Evolutionary conservation across 2,888 invertebrate genomes (phyloP).

Genomic region (Capitulum mitella): DNA sequence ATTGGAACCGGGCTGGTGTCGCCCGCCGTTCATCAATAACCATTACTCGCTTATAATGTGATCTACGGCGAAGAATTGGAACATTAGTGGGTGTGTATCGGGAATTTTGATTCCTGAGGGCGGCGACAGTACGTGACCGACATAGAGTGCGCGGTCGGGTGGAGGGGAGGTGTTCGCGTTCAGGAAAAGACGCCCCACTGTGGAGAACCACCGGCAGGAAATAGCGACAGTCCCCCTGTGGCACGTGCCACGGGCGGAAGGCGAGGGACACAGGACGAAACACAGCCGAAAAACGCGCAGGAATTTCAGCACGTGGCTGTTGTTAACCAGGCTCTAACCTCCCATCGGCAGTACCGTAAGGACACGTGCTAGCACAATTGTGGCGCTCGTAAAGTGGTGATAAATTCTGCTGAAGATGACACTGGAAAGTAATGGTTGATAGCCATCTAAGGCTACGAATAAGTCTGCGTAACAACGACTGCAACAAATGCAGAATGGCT

Average conservation of each 20-base stretch:
- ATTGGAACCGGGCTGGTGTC: not conserved
- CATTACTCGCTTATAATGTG: conserved; percentile 6
- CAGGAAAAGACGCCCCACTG: too few relatives aligned
- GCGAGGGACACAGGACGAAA: too few relatives aligned
- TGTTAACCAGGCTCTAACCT: too few relatives aligned
- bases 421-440: not conserved
- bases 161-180: not conserved
- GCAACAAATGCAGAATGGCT: not conserved
- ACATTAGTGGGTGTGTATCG: conserved; percentile 23
- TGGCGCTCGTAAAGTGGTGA: not conserved
- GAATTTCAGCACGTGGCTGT: too few relatives aligned
- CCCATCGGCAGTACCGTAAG: not conserved
- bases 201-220: too few relatives aligned
- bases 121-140: conserved; percentile 19
- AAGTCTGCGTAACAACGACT: not conserved
- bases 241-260: too few relatives aligned
- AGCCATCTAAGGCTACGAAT: not conserved
- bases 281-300: too few relatives aligned
- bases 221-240: too few relatives aligned
- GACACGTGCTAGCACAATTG: not conserved
- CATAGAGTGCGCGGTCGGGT: not conserved
- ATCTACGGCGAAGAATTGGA: conserved; percentile 12
- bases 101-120: conserved; percentile 3
- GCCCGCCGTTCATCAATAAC: not conserved
- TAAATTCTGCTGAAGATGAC: not conserved